Conservation (phyloP, 2,113 vertebrate genomes). For the Phyllopteryx taeniolatus region DNA sequence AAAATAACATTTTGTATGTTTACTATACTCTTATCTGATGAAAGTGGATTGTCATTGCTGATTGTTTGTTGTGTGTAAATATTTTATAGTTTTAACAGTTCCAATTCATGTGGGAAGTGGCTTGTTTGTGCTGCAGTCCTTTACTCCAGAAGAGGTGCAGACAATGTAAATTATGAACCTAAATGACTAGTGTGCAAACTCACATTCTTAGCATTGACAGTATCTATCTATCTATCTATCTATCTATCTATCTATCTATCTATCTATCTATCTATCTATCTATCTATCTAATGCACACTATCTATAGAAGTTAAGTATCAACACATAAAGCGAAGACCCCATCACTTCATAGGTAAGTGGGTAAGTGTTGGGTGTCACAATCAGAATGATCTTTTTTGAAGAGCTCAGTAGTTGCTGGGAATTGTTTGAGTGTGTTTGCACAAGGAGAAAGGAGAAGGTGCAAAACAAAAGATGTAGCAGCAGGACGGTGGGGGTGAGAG, state of each 20-base stretch:
- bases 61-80: neutral
- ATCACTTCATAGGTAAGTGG: neutral
- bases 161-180: too few species aligned
- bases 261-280: too few species aligned
- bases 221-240: too few species aligned
- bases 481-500: conserved; percentile 21
- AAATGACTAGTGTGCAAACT: too few species aligned
- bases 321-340: neutral
- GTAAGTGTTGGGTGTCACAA: neutral
- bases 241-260: too few species aligned
- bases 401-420: neutral
- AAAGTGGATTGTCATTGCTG: neutral
- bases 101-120: neutral
- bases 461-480: conserved; percentile 39
- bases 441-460: conserved; percentile 4
- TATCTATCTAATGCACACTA: too few species aligned
- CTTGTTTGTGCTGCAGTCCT: neutral
- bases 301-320: neutral
- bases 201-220: too few species aligned
- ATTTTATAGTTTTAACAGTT: neutral
- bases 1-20: neutral
- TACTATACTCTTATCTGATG: neutral
- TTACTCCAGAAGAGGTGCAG: too few species aligned
- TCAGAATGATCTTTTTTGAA: neutral
- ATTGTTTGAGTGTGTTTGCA: neutral